Evolutionary conservation across 2,888 invertebrate genomes (phyloP).

Genomic region (Drosophila algonquin): DNA sequence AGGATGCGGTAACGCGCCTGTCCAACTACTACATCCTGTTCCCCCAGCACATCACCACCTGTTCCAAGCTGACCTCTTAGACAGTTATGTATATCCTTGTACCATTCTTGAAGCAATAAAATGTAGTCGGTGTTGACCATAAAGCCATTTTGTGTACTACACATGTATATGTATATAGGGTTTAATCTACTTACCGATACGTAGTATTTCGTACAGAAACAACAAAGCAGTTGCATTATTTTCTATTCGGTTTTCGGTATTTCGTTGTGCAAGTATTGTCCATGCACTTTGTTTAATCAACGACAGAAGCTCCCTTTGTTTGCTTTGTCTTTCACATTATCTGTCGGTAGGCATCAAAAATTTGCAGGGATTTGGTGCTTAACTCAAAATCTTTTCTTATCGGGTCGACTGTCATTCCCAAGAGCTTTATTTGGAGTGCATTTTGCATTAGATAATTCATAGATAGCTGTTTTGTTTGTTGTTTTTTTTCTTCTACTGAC

Average conservation of each 20-base stretch:
- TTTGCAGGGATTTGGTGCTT: not conserved
- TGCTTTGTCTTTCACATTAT: not conserved
- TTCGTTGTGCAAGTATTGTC: not conserved
- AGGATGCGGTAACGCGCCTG: constrained; percentile 48
- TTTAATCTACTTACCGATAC: too few relatives aligned
- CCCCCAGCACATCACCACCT: constrained; percentile 53
- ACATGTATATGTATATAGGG: too few relatives aligned
- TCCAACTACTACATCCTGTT: constrained; percentile 61
- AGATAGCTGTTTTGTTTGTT: not conserved
- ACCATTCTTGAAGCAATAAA: constrained; percentile 8
- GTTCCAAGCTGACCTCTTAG: constrained; percentile 65
- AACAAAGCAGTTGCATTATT: not conserved
- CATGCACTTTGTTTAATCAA: not conserved
- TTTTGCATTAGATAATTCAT: not conserved
- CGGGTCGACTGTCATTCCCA: not conserved
- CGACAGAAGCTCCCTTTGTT: not conserved
- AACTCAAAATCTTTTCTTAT: not conserved
- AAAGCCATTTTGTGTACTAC: not conserved
- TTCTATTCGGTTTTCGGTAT: not conserved
- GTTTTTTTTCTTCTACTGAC: too few relatives aligned
- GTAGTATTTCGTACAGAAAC: too few relatives aligned
- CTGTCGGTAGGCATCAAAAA: not conserved
- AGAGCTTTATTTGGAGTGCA: not conserved
- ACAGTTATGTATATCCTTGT: not conserved
- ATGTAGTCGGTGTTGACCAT: not conserved